Evolutionary conservation across 2,797 vertebrate genomes (phyloP), one percentile per base, ranked within the genome.

Genomic region (Spinibarbus caldwelli): DNA sequence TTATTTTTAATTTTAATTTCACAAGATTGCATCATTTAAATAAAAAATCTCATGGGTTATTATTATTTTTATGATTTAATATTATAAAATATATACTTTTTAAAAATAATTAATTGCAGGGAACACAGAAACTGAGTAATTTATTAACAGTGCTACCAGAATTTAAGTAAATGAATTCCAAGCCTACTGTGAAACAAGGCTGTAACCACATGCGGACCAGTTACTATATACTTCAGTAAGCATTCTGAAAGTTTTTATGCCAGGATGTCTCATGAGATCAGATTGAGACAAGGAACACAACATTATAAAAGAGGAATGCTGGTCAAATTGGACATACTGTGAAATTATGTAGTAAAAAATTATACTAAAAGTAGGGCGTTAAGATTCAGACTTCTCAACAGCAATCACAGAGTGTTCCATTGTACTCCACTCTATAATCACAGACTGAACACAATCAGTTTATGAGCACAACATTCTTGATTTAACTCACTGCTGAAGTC

Each of bases 401-500:
- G n/a, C 45, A 72, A 76, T 67, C 26, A 29, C 43, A 41, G 36
- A 73, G 45, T 9, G 14, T 43, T 49, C 17, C 6, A 57, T 66
- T 82, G 68, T 72, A 70, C 52, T 78, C 36, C 64, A 38, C 45
- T 59, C 52, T 64, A 52, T 70, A 78, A 79, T 49, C 73, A 49
- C 47, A 47, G 36, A 36, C 78, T 43, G 31, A 34, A 21, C 73
- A 76, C 73, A 57, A 54, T 76, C 34, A 43, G 38, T 82, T 78
- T 57, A 85, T 38, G 21, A 86, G 75, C 78, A 86, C 78, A 76
- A 75, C 62, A 64, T 78, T 80, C 57, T 77, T 47, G 2, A 49
- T 36, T 49, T 31, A 78, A 83, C 92, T 96, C 93, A 98, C 97
- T 95, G 10, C 93, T 90, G 90, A 97, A 95, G 83, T 95, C 93